Percentiles rank a stretch among this genome's conserved stretches.
These are phyloP conservation scores for Epirrita christyi DNA, from an alignment of 2,888 invertebrate genomes.

Conservation along the genomic window DNA sequence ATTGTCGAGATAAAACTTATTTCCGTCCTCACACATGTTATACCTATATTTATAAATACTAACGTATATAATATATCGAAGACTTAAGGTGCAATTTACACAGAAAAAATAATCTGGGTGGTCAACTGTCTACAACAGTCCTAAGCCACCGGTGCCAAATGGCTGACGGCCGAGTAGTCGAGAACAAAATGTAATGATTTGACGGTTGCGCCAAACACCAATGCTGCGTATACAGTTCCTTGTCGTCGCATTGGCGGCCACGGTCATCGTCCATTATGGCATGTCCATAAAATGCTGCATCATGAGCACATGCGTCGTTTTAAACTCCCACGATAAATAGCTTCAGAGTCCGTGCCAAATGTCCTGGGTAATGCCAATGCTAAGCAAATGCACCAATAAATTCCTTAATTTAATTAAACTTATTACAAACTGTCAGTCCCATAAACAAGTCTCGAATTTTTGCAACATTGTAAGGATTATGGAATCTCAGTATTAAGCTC, in stretches of 20 bases:
- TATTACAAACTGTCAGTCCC: conserved; percentile 49
- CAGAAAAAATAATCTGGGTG: conserved; percentile 33
- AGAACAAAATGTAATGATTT: too few species aligned
- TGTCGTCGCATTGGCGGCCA: too few species aligned
- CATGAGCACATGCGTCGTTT: conserved; percentile 20
- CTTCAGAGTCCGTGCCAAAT: conserved; percentile 53
- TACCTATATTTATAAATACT: conserved; percentile 16
- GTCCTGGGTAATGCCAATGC: conserved; percentile 49
- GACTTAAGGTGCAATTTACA: conserved; percentile 28
- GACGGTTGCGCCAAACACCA: too few species aligned
- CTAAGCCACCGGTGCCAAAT: too few species aligned
- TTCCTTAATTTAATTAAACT: conserved; percentile 72
- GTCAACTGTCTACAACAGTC: conserved; percentile 18
- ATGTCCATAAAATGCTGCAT: conserved; percentile 23
- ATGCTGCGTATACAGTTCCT: too few species aligned
- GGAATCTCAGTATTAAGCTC: conserved; percentile 26
- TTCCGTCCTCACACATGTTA: conserved; percentile 4
- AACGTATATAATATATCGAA: conserved; percentile 4
- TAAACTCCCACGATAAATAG: conserved; percentile 17
- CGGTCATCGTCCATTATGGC: conserved; percentile 1
- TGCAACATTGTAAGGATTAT: conserved; percentile 48
- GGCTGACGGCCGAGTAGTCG: too few species aligned
- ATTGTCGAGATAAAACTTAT: conserved; percentile 25
- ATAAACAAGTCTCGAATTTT: conserved; percentile 52
- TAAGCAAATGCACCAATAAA: conserved; percentile 60